A percentile compares a stretch with the other conserved stretches of the same genome.
Conservation (phyloP, 2,113 vertebrate genomes). For the Gobio gobio region DNA sequence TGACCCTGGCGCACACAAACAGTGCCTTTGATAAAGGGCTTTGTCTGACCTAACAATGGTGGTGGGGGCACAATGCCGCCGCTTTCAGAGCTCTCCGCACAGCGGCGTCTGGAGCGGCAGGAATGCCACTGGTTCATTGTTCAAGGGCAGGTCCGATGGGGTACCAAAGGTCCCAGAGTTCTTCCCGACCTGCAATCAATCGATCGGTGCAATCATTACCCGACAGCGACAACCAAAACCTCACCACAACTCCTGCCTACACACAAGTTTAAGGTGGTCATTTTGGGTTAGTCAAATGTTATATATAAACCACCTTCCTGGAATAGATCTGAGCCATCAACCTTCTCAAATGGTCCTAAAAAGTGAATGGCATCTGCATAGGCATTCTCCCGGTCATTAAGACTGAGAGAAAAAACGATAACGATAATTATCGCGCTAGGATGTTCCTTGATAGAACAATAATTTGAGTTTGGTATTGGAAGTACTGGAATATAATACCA, state of each 20-base stretch:
- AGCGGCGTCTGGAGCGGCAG: constrained; percentile 16
- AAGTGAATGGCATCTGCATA: neutral
- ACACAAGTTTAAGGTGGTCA: neutral
- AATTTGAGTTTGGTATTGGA: no score
- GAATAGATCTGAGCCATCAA: neutral
- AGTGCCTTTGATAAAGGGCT: constrained; percentile 55
- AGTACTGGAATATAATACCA: no score
- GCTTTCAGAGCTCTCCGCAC: constrained; percentile 33
- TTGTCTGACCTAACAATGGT: constrained; percentile 59
- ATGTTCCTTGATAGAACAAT: no score
- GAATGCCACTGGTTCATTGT: constrained; percentile 38
- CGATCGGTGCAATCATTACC: neutral
- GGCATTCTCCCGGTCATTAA: neutral
- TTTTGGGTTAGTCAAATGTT: constrained; percentile 1
- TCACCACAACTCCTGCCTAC: neutral
- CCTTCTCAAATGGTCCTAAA: neutral
- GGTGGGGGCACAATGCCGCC: constrained; percentile 43
- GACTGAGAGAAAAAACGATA: no score
- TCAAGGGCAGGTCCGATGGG: neutral
- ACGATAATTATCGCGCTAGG: no score
- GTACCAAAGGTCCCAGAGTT: constrained; percentile 36
- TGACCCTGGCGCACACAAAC: constrained; percentile 53
- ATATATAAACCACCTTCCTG: neutral
- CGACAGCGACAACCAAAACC: neutral
- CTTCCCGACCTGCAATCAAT: neutral